Conservation (phyloP, 2,888 invertebrate genomes). For the Coecobrya sp. region DNA sequence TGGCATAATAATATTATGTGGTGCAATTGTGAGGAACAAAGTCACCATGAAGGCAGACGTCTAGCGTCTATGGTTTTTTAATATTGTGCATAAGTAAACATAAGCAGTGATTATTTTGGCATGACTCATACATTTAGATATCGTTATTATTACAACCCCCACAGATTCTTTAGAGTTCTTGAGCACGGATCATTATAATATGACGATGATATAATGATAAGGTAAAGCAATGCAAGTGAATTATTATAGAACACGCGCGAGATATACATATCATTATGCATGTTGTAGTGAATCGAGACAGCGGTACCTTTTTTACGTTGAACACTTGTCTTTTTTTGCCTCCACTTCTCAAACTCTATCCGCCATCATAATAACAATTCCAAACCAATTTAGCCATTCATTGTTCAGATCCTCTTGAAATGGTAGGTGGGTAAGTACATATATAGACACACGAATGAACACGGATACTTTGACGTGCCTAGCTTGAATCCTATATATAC, state of each 20-base stretch:
- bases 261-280: neutral
- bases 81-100: neutral
- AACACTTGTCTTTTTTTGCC: neutral
- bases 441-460: neutral
- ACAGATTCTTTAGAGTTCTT: neutral
- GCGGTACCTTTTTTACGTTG: neutral
- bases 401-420: conserved; percentile 54
- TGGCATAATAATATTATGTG: too few species aligned
- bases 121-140: conserved; percentile 56
- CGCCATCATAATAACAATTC: conserved; percentile 71
- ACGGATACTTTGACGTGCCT: neutral
- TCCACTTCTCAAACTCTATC: neutral
- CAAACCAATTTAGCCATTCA: conserved; percentile 73
- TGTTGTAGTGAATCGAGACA: neutral
- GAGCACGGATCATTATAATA: conserved; percentile 2
- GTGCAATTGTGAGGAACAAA: neutral
- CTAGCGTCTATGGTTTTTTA: neutral
- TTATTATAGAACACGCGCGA: conserved; percentile 42
- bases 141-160: conserved; percentile 31
- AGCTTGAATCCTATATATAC: neutral
- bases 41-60: conserved; percentile 48
- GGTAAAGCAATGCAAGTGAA: neutral
- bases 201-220: conserved; percentile 13
- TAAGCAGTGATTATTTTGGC: conserved; percentile 21
- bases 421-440: neutral